Evolutionary conservation across 2,797 vertebrate species (phyloP), one percentile per base, ranked within the genome.

Genomic region (Chelonia mydas): DNA sequence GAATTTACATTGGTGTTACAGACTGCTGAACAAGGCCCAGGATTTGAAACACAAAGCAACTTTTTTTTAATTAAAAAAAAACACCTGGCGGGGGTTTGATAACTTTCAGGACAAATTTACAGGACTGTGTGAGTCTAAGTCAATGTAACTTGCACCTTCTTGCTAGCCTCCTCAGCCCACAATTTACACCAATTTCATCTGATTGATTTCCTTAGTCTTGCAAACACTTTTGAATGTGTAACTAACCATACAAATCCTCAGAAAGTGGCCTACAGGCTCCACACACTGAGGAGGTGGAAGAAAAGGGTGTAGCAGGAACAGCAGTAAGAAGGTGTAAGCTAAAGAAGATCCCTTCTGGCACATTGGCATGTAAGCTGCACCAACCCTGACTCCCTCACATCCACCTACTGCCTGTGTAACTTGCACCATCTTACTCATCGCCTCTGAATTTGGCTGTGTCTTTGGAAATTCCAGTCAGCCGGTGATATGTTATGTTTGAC

Each of bases 261-360:
- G 47, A 81, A 31, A 41, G 54, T 65, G 86, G 72, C 51, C 37
- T 54, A 65, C 37, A n/a, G 80, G 11, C 84, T 19, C 11, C 59
- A 55, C 6, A 84, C 47, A 76, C 19, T 74, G 11, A 54, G 49
- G 31, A 84, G 11, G 15, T 54, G 54, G 80, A 83, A 76, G 59
- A 65, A n/a, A n/a, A 23, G 16, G 15, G 7, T 1, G 0, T 47
- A n/a, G n/a, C 31, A 61, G 51, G 37, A 86, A 59, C 23, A 33
- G 31, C 51, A 41, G 78, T 5, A 79, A 33, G 16, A 88, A 79
- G 27, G 59, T 15, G 2, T 31, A 65, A 33, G 37, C 37, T 79
- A 86, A 53, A 12, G 15, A 33, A 6, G 28, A 81, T 82, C 59
- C 57, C 84, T 65, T 55, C 81, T 81, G 33, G 53, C 79, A 54